These are phyloP conservation scores for Amitus sp. DNA, from an alignment of 2,888 invertebrate genomes.

Conservation along the genomic window DNA sequence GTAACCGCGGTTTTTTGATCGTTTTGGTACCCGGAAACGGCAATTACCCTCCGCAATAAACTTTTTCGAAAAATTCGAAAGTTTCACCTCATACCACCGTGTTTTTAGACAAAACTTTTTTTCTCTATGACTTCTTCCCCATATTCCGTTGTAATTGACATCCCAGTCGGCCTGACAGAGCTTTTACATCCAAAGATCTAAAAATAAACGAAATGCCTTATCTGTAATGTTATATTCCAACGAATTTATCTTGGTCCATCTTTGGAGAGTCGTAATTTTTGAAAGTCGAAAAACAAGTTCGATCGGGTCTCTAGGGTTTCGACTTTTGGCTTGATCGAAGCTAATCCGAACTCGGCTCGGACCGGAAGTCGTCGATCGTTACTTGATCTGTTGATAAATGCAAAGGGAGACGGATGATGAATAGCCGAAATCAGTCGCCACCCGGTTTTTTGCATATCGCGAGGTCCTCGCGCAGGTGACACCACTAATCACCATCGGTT, in stretches of 20 bases:
- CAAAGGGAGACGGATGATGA: conserved; percentile 53
- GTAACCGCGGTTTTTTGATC: no score
- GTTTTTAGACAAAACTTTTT: no score
- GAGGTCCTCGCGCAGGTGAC: conserved; percentile 58
- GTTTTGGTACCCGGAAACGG: no score
- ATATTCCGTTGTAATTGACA: no score
- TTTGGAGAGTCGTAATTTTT: background rate
- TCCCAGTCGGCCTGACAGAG: no score
- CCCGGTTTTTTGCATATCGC: conserved; percentile 36
- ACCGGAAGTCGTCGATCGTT: conserved; percentile 41
- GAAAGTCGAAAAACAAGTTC: background rate
- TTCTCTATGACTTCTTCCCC: no score
- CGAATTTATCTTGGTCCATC: background rate
- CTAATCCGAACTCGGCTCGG: conserved; percentile 21
- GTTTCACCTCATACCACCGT: no score
- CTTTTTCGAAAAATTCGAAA: no score
- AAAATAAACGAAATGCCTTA: background rate
- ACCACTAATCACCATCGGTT: conserved; percentile 66
- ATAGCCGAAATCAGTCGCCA: conserved; percentile 48
- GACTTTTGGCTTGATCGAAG: background rate
- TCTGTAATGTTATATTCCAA: conserved; percentile 2
- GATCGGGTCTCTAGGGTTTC: background rate
- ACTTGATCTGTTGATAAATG: conserved; percentile 32
- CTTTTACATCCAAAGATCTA: no score
- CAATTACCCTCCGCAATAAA: no score